A percentile compares a stretch with the other conserved stretches of the same genome.
Evolutionary conservation across 1,140 invertebrate genomes (phyloP).

Genomic region (Hyles euphorbiae): DNA sequence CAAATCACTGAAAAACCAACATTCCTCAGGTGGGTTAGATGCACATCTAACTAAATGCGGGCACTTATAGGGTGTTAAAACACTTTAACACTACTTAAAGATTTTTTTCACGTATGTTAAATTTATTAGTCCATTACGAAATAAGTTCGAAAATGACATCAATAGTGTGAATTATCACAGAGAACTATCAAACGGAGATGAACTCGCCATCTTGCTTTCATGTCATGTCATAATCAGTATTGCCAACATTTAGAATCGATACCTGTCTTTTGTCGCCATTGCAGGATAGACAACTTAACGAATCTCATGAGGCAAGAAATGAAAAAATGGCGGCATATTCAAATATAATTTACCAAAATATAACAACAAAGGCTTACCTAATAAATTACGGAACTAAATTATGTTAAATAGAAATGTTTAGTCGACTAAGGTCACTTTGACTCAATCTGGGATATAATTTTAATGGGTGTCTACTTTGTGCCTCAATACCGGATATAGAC

Average conservation of each 20-base stretch:
- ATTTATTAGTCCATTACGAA: conserved; percentile 46
- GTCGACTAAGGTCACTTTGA: too few relatives aligned
- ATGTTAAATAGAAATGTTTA: too few relatives aligned
- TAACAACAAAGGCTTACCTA: too few relatives aligned
- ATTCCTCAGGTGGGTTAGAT: conserved; percentile 76
- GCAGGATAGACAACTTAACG: conserved; percentile 36
- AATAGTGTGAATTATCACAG: conserved; percentile 63
- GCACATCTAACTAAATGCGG: conserved; percentile 48
- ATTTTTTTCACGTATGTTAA: conserved; percentile 40
- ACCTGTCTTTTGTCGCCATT: conserved; percentile 21
- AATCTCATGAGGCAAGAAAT: background rate
- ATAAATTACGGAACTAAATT: too few relatives aligned
- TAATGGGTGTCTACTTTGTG: too few relatives aligned
- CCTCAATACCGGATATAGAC: too few relatives aligned
- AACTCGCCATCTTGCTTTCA: conserved; percentile 74
- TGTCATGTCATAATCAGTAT: conserved; percentile 62
- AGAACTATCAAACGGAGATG: conserved; percentile 71
- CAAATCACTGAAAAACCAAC: conserved; percentile 76
- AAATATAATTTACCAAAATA: background rate
- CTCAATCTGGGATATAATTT: too few relatives aligned
- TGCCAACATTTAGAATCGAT: conserved; percentile 42
- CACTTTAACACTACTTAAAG: conserved; percentile 46
- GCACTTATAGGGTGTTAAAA: conserved; percentile 33
- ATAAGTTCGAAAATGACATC: conserved; percentile 58
- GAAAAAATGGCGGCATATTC: too few relatives aligned